A percentile compares a stretch with the other conserved stretches of the same genome.
phyloP scores from a whole-genome alignment of 2,888 invertebrate genomes.

The Norana najaformis region DNA sequence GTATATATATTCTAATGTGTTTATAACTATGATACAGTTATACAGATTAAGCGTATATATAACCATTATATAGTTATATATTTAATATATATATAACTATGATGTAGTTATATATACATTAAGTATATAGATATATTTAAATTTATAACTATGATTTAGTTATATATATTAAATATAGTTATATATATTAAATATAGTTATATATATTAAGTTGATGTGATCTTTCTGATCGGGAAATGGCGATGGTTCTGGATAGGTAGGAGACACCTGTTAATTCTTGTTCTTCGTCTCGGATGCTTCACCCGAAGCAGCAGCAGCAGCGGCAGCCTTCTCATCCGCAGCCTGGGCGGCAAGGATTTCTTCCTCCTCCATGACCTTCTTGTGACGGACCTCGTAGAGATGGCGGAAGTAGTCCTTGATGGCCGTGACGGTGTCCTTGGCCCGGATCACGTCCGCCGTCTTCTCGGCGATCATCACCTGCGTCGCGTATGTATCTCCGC shows the following conservation, averaged over 20 bases:
- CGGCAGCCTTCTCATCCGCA: constrained; percentile 22
- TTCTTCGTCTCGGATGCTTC: not conserved
- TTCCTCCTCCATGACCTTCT: constrained; percentile 44
- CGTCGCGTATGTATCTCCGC: constrained; percentile 46
- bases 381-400: constrained; percentile 44
- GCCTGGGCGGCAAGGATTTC: constrained; percentile 27
- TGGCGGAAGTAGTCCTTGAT: constrained; percentile 48
- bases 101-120: no score
- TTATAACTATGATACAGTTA: no score
- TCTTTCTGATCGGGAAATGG: not conserved
- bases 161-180: no score
- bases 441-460: constrained; percentile 45
- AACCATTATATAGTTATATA: no score
- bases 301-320: not conserved
- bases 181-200: no score
- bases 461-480: constrained; percentile 48
- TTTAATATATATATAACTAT: no score
- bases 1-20: no score
- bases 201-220: not conserved
- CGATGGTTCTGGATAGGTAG: not conserved
- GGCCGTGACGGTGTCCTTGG: constrained; percentile 44
- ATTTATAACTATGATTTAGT: no score
- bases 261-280: not conserved
- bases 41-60: no score
- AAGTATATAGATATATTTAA: no score